These are phyloP conservation scores for Dichetophora obliterata DNA, from an alignment of 2,888 invertebrate genomes.

Conservation along the genomic window DNA sequence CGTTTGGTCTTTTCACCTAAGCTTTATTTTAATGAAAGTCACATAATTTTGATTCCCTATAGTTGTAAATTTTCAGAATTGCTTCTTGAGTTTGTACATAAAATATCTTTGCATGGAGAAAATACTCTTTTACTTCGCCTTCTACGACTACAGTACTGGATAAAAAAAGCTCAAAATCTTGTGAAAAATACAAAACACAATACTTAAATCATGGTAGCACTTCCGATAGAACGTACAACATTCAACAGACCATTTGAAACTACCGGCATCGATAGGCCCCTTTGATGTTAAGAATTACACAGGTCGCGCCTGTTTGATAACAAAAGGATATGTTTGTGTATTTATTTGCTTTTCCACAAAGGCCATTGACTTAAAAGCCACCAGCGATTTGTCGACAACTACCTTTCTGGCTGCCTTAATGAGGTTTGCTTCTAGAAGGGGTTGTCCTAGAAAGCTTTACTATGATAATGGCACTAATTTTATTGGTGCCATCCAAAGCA, in stretches of 20 bases:
- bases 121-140: background rate
- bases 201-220: background rate
- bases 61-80: background rate
- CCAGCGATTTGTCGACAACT: slow-evolving; percentile 28
- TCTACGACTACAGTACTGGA: background rate
- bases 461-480: slow-evolving; percentile 34
- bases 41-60: slow-evolving; percentile 29
- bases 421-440: slow-evolving; percentile 26
- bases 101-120: background rate
- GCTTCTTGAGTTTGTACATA: background rate
- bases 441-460: slow-evolving; percentile 24
- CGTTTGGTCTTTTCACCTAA: slow-evolving; percentile 14
- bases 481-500: background rate
- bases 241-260: background rate
- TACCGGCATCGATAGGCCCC: background rate
- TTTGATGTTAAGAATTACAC: slow-evolving; percentile 14
- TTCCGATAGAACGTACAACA: background rate
- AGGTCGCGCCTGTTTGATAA: background rate
- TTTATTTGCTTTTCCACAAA: slow-evolving; percentile 37
- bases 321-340: slow-evolving; percentile 7
- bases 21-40: slow-evolving; percentile 12
- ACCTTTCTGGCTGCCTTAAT: slow-evolving; percentile 34
- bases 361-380: slow-evolving; percentile 32
- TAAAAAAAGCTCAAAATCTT: background rate
- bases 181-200: background rate